Evolutionary conservation across 37 sponge, comb jelly and placozoan species (phyloP), one percentile per base, ranked within the genome.

Genomic region (Spongilla lacustris): DNA sequence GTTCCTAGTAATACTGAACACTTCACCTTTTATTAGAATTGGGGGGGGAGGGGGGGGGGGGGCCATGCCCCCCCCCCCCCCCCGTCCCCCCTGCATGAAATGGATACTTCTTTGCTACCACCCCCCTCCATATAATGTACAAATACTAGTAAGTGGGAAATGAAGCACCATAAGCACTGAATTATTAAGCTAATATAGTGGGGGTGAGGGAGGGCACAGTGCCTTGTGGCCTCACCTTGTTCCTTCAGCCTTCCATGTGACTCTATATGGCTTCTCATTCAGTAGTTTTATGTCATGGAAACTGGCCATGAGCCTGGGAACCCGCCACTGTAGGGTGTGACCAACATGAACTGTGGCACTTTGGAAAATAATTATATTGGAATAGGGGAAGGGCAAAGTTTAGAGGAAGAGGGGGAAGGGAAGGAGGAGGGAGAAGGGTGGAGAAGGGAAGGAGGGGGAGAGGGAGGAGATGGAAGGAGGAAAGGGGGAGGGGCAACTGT

Each of bases 231-330:
- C 84, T 22, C 13, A 93, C 96, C 99, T 91, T 36, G 94, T 95
- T 36, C 99, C 99, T 49, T 98, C 99, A 46, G 99, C 99, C 78
- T 98, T 98, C 99, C 99, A 98, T 68, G 94, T 95, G 46, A 98
- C 99, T 67, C 92, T 37, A 83, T 97, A 98, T 3, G 96, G 94
- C 75, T 82, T 89, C 36, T 91, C 77, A 31, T 69, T 69, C 23
- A 98, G 84, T 0, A 90, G 67, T 0, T 41, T 2, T 27, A 95
- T 89, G 83, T 95, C 93, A 98, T 86, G 34, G 97, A 95, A 21
- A 98, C 97, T 12, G 99, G 99, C 80, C 96, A 97, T 23, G 92
- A 88, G 19, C 99, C 99, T 0, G 94, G 93, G 81, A 98, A 98
- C 30, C 97, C 97, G 73, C 83, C 13, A 1, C 93, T 90, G 32